These are phyloP conservation scores for Limosa lapponica DNA, from an alignment of 2,797 vertebrate genomes.

Conservation along the genomic window DNA sequence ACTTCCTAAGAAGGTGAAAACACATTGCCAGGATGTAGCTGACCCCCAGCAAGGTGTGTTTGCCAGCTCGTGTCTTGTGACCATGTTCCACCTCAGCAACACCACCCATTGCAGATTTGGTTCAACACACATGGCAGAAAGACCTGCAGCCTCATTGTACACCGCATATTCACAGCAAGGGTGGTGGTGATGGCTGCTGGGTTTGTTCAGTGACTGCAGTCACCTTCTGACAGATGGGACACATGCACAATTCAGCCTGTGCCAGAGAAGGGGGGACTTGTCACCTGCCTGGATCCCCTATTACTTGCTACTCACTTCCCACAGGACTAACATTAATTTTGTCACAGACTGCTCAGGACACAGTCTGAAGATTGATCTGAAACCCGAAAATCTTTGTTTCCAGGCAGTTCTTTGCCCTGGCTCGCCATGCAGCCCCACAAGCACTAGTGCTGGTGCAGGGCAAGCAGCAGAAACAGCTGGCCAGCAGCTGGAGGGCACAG, in stretches of 20 bases:
- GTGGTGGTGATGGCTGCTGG: background rate
- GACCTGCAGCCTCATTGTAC: background rate
- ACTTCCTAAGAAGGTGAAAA: background rate
- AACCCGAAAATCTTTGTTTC: background rate
- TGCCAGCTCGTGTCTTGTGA: background rate
- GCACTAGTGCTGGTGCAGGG: background rate
- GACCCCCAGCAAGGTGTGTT: rapidly evolving
- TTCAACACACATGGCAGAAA: rapidly evolving
- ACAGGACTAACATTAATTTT: background rate
- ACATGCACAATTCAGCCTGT: background rate
- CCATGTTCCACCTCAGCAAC: background rate
- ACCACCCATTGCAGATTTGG: background rate
- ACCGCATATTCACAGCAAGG: rapidly evolving
- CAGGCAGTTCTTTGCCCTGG: background rate
- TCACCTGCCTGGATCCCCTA: background rate
- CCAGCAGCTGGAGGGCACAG: background rate
- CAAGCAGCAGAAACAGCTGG: background rate
- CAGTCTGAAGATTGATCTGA: background rate
- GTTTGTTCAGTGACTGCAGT: background rate
- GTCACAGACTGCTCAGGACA: background rate
- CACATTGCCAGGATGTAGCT: rapidly evolving
- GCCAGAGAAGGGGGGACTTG: background rate
- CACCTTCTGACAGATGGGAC: rapidly evolving
- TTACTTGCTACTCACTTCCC: background rate
- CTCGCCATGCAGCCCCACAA: background rate